Evolutionary conservation across 2,797 vertebrate species (phyloP).

Genomic region (Rachycentron canadum): DNA sequence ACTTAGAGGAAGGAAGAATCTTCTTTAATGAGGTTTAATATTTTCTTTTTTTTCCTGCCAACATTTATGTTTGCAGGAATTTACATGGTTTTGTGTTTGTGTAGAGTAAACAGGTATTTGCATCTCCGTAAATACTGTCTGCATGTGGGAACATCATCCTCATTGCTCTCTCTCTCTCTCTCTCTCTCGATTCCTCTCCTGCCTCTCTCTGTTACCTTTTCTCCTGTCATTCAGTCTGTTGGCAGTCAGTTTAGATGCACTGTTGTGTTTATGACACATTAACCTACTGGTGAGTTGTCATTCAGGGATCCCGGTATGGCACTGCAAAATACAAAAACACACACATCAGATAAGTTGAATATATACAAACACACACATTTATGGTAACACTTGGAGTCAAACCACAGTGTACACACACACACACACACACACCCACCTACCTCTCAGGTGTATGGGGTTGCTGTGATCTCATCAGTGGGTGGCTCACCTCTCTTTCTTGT

Average conservation of each 20-base stretch:
- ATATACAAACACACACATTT: background rate
- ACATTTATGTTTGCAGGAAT: background rate
- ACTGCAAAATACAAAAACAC: constrained; percentile 43
- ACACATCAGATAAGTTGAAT: constrained; percentile 12
- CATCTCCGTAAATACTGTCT: constrained; percentile 16
- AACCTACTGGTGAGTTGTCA: constrained; percentile 71
- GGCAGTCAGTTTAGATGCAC: constrained; percentile 52
- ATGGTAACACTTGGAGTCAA: constrained; percentile 14
- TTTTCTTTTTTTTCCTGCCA: background rate
- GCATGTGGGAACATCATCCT: constrained; percentile 11
- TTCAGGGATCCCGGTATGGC: constrained; percentile 48
- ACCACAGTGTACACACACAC: constrained; percentile 18
- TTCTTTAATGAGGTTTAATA: background rate
- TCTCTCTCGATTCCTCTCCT: background rate
- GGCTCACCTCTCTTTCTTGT: constrained; percentile 52
- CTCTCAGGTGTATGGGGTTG: constrained; percentile 49
- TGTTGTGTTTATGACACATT: constrained; percentile 67
- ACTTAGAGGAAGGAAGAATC: background rate
- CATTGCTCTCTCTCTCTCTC: background rate
- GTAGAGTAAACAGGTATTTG: constrained; percentile 30
- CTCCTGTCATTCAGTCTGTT: constrained; percentile 63
- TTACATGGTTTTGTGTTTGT: constrained; percentile 10
- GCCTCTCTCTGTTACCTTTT: constrained; percentile 35
- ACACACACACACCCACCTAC: constrained; percentile 31
- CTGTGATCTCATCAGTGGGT: constrained; percentile 59